A percentile compares a stretch with the other conserved stretches of the same genome.
Conservation (phyloP, 1,140 invertebrate species). For the Lucilia sericata region DNA sequence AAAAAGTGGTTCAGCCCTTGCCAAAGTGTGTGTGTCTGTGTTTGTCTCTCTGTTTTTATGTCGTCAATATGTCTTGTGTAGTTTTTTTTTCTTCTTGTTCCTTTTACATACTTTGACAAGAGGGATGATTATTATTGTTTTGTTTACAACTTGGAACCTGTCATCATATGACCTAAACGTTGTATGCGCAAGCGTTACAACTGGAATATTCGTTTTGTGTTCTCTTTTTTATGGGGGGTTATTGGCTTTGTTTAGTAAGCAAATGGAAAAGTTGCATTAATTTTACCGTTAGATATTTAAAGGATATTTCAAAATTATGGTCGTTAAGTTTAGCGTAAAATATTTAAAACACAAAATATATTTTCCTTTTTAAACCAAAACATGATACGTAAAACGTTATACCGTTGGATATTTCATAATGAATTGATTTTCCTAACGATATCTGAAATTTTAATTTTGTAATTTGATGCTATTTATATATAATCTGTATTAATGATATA, state of each 20-base stretch:
- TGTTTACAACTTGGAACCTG: slow-evolving; percentile 32
- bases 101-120: slow-evolving; percentile 6
- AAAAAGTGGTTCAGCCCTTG: slow-evolving; percentile 48
- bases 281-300: too few species aligned
- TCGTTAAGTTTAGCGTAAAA: too few species aligned
- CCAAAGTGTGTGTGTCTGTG: neutral
- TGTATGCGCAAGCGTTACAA: slow-evolving; percentile 8
- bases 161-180: slow-evolving; percentile 35
- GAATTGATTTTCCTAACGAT: too few species aligned
- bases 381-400: slow-evolving; percentile 96
- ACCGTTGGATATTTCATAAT: slow-evolving; percentile 97
- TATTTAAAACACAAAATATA: too few species aligned
- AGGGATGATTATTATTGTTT: slow-evolving; percentile 38
- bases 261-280: neutral
- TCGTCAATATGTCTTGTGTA: slow-evolving; percentile 10
- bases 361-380: too few species aligned
- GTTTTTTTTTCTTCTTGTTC: neutral
- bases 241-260: neutral
- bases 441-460: too few species aligned
- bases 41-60: neutral
- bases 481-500: too few species aligned
- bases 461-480: too few species aligned
- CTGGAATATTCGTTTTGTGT: neutral
- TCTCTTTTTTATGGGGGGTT: neutral
- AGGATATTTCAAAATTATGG: too few species aligned